Evolutionary conservation across 2,888 invertebrate genomes (phyloP).

Genomic region (Agrochola lota): DNA sequence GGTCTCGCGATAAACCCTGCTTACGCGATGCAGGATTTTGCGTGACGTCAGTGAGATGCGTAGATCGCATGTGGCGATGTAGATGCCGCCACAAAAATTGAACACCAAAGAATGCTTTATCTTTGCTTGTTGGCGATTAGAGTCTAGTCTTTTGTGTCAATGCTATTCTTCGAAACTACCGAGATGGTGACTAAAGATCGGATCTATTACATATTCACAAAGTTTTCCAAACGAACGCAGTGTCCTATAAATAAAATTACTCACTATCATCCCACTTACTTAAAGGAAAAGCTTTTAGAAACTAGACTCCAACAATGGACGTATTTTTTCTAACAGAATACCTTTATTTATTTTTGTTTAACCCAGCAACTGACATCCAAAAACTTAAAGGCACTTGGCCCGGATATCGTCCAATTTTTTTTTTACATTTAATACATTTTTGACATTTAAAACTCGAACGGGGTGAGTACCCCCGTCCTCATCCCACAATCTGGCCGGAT

Average conservation of each 20-base stretch:
- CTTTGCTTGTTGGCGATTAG: neutral
- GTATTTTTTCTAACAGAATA: neutral
- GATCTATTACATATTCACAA: neutral
- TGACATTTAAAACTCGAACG: slow-evolving; percentile 24
- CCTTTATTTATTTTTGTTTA: neutral
- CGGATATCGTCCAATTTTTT: neutral
- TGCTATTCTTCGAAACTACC: too few species aligned
- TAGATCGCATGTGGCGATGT: too few species aligned
- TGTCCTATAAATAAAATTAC: neutral
- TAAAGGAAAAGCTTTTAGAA: neutral
- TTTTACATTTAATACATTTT: neutral
- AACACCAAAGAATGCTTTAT: neutral
- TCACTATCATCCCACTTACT: neutral
- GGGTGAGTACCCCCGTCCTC: slow-evolving; percentile 5
- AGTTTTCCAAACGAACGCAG: neutral
- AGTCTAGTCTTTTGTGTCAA: neutral
- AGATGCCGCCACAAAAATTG: too few species aligned
- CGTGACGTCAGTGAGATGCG: too few species aligned
- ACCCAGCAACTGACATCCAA: neutral
- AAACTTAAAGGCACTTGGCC: neutral
- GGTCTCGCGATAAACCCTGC: too few species aligned
- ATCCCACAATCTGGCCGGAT: slow-evolving; percentile 16
- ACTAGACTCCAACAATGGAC: neutral
- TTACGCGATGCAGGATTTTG: too few species aligned
- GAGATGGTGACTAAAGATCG: neutral